Evolutionary conservation across 2,797 vertebrate genomes (phyloP).

Genomic region (Chaetophractus vellerosus): DNA sequence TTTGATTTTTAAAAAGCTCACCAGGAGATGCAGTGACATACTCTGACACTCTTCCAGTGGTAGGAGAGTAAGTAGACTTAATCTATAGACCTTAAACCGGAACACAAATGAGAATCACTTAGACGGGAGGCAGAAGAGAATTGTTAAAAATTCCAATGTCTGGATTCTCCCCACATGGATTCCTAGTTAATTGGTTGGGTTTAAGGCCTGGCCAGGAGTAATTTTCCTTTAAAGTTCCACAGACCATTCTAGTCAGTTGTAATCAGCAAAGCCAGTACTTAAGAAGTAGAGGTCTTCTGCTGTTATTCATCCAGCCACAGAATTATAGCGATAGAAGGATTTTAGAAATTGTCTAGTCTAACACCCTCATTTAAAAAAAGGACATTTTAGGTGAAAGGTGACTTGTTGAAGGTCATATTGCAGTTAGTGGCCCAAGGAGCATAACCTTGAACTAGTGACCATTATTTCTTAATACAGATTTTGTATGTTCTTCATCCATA

Average conservation of each 20-base stretch:
- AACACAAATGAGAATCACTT: background rate
- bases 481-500: background rate
- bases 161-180: background rate
- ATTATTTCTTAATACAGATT: background rate
- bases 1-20: background rate
- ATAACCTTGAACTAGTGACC: background rate
- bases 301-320: background rate
- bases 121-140: background rate
- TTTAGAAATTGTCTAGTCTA: background rate
- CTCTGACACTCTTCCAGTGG: accelerated
- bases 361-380: background rate
- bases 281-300: background rate
- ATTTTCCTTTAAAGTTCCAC: background rate
- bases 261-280: background rate
- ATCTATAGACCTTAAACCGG: no score
- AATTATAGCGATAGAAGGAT: background rate
- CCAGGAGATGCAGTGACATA: background rate
- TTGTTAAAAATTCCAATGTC: background rate
- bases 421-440: background rate
- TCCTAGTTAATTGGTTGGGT: background rate
- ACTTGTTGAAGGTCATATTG: background rate
- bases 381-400: background rate
- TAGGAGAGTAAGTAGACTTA: background rate
- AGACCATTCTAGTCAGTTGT: background rate
- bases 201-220: background rate